These are phyloP conservation scores for human (Homo sapiens) DNA, from an alignment of 2,113 vertebrate species.

Conservation along the genomic window GRCh38 chr4:184343001-184343500, in stretches of 20 bases:
- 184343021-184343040: too few species aligned
- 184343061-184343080: not conserved
- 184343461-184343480: not conserved
- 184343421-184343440: not conserved
- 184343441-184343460: not conserved
- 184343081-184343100: not conserved
- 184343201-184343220: not conserved
- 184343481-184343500: not conserved
- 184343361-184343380: not conserved
- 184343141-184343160: not conserved
- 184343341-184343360: not conserved
- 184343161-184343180: not conserved
- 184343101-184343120: not conserved
- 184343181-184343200: not conserved
- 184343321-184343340: not conserved
- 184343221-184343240: not conserved
- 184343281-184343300: not conserved
- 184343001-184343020: too few species aligned
- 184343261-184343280: not conserved
- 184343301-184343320: not conserved
- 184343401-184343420: constrained; percentile 17
- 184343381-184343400: not conserved
- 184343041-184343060: too few species aligned
- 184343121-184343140: not conserved
- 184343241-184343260: not conserved